Evolutionary conservation across 2,797 vertebrate genomes (phyloP), one percentile per base, ranked within the genome.

Genomic region (Myotis pilosus): DNA sequence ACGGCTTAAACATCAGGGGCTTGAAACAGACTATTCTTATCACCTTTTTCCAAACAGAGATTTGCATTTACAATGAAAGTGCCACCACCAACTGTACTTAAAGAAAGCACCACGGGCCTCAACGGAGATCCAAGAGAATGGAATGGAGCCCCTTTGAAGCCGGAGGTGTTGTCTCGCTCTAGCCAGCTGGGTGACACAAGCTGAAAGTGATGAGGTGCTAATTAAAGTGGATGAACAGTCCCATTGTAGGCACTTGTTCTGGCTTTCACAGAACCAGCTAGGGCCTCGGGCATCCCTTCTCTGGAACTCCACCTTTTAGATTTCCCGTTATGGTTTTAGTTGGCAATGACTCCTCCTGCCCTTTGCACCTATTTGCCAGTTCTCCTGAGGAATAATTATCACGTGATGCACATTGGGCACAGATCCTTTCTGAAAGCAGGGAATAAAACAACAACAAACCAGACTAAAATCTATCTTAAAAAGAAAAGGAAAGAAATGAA

Each of bases 141-240:
- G 98, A 98, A 98, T 96, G 97, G 98, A 97, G 98, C 97, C 97
- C 97, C 96, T 97, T 98, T 98, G 96, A 97, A 98, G 96, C 98
- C 97, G 97, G 98, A 98, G 98, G 98, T 98, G 98, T 98, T 96
- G 96, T 97, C 98, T 98, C 98, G 96, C 98, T 97, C 96, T 97
- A 97, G 97, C 98, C 98, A 98, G 98, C 98, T 97, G 98, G 97
- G 97, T 98, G 96, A 98, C 98, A 98, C 98, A 98, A 97, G 98
- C 98, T 98, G 98, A 98, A 98, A 98, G 97, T 96, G 97, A 98
- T 96, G 93, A 99, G 98, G 98, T 99, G 98, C 98, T 99, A 99
- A 99, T 99, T 99, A 98, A 98, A 98, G 98, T 96, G 96, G 95
- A 98, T 97, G 97, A 98, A 98, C 97, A 97, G 98, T 97, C 96